Evolutionary conservation across 2,113 vertebrate species (phyloP).

Genomic region (Columba livia): DNA sequence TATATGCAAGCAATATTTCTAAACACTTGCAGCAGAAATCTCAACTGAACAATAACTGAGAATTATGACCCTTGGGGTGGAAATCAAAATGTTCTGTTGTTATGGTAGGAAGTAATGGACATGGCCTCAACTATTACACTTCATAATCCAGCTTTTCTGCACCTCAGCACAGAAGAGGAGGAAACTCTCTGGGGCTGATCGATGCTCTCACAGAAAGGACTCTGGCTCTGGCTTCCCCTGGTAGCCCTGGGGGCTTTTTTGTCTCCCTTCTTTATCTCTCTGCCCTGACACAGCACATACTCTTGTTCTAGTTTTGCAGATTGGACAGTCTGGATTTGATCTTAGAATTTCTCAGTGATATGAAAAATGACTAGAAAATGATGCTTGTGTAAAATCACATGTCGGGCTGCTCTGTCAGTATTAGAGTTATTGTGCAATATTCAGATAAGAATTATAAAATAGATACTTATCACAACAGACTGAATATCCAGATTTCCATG

Average conservation of each 20-base stretch:
- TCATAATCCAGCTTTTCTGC: not conserved
- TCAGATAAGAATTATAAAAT: not conserved
- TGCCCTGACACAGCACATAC: fast-evolving
- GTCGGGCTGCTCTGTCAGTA: not conserved
- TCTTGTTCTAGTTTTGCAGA: not conserved
- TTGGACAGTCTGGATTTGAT: not conserved
- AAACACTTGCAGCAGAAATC: not conserved
- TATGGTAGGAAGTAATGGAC: not conserved
- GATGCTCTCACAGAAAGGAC: not conserved
- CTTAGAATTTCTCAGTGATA: not conserved
- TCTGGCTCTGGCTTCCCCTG: not conserved
- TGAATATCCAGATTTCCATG: not conserved
- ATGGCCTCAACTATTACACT: fast-evolving
- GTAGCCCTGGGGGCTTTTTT: not conserved
- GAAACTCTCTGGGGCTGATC: not conserved
- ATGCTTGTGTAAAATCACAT: not conserved
- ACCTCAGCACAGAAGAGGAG: not conserved
- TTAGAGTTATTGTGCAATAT: not conserved
- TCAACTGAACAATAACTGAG: not conserved
- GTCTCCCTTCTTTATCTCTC: not conserved
- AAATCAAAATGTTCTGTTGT: not conserved
- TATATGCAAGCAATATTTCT: not conserved
- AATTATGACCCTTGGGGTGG: not conserved
- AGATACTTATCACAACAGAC: not conserved
- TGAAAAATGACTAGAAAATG: not conserved